Evolutionary conservation across 2,797 vertebrate species (phyloP), one percentile per base, ranked within the genome.

Genomic region (Morus bassanus): DNA sequence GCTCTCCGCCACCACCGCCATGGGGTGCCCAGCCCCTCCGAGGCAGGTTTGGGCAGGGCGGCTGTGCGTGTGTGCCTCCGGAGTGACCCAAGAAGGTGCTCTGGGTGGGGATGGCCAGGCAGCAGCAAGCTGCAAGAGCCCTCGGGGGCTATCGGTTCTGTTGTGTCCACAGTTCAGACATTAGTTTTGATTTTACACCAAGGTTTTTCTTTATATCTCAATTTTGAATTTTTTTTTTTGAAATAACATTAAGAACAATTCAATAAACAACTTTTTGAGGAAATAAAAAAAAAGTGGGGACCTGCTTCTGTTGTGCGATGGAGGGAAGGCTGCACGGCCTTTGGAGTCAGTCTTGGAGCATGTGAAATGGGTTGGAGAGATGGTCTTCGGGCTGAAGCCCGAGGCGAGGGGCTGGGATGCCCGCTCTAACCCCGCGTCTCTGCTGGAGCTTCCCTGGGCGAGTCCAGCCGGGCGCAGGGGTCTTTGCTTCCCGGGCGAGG

Each of bases 261-360:
- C 96, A 98, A 98, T 98, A 98, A 98, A 98, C 94, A 79, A 92
- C 92, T 98, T 98, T 98, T 98, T 92, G 97, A 97, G 95, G 94
- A 97, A 98, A 98, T n/a, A 45, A 63, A 50, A 51, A 18, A n/a
- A 23, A 13, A 31, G 16, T 10, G 50, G 27, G 16, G 27, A 28
- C 6, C 15, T 30, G 27, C 27, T 51, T 27, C 50, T 53, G n/a
- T 35, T 17, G 57, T 24, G 54, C 27, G 1, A 1, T 11, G 9
- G 41, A n/a, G 21, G 27, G 21, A 53, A 43, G 31, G 11, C 3
- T 6, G 15, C 1, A 1, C 6, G 23, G 51, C 24, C 31, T 48
- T 64, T 28, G 6, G 59, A 33, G 25, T 18, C 15, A 12, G 41
- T 7, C 14, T 41, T 41, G 59, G 31, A 39, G 50, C 18, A 2